These are phyloP conservation scores for Melipona beecheii DNA, from an alignment of 2,888 invertebrate genomes.

Conservation along the genomic window DNA sequence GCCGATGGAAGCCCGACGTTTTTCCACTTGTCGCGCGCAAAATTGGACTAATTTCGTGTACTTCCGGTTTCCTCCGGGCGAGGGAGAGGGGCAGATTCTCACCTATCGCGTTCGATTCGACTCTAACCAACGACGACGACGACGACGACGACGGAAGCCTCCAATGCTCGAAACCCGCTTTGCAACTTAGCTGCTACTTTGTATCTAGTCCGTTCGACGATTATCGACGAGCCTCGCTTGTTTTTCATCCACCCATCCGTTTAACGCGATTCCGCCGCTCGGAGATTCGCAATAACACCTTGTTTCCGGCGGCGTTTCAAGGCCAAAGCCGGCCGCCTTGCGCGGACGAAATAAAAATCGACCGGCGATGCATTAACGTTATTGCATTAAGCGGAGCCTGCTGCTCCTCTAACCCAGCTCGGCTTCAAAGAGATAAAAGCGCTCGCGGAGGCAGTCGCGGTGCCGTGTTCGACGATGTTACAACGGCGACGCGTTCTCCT, in stretches of 20 bases:
- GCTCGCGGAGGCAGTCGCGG: background rate
- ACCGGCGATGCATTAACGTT: slow-evolving; percentile 41
- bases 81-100: slow-evolving; percentile 27
- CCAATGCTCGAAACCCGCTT: background rate
- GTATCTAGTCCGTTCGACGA: too few species aligned
- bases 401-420: slow-evolving; percentile 8
- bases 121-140: background rate
- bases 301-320: slow-evolving; percentile 5
- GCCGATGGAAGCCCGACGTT: slow-evolving; percentile 49
- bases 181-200: too few species aligned
- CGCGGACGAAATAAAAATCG: slow-evolving; percentile 28
- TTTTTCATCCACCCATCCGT: background rate
- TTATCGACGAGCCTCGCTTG: background rate
- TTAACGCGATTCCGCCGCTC: background rate
- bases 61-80: slow-evolving; percentile 59
- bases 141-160: too few species aligned
- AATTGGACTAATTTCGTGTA: slow-evolving; percentile 63
- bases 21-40: slow-evolving; percentile 64
- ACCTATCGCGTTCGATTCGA: background rate
- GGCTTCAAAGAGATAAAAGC: slow-evolving; percentile 38
- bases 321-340: background rate
- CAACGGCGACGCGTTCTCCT: slow-evolving; percentile 6
- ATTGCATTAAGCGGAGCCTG: slow-evolving; percentile 36
- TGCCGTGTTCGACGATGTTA: slow-evolving; percentile 6
- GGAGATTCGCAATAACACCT: background rate